Percentiles rank a stretch among this genome's conserved stretches.
Evolutionary conservation across 1,140 invertebrate species (phyloP).

Genomic region (Melitaea cinxia): DNA sequence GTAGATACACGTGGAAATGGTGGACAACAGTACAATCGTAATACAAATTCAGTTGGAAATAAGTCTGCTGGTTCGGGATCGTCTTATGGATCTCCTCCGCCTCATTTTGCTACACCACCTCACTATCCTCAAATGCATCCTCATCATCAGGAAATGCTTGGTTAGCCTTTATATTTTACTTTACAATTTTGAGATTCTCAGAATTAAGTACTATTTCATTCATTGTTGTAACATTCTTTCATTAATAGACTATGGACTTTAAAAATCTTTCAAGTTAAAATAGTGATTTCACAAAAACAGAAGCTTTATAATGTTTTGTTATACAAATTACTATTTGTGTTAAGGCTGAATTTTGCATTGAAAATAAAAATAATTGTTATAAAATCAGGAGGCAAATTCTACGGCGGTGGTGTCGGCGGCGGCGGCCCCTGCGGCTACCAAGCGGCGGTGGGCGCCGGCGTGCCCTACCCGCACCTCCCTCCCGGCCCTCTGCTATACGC

Average conservation of each 20-base stretch:
- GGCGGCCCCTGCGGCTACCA: slow-evolving; percentile 79
- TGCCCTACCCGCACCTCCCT: slow-evolving; percentile 74
- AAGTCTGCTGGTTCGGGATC: slow-evolving; percentile 69
- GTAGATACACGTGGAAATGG: slow-evolving; percentile 60
- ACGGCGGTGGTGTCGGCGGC: slow-evolving; percentile 74
- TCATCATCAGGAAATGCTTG: slow-evolving; percentile 74
- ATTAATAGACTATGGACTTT: too few species aligned
- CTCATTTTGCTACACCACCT: slow-evolving; percentile 68
- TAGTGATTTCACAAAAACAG: too few species aligned
- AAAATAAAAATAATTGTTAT: too few species aligned
- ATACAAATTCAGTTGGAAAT: slow-evolving; percentile 62
- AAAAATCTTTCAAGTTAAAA: too few species aligned
- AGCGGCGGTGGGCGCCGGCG: slow-evolving; percentile 69
- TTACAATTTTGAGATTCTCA: too few species aligned
- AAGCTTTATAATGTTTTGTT: too few species aligned
- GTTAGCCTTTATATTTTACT: slow-evolving; percentile 49
- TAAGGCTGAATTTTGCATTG: too few species aligned
- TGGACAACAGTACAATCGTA: slow-evolving; percentile 65
- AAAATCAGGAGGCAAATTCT: slow-evolving; percentile 73
- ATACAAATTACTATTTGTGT: too few species aligned
- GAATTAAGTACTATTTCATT: too few species aligned
- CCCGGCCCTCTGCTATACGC: slow-evolving; percentile 76
- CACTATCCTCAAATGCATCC: slow-evolving; percentile 73
- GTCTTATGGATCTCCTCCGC: slow-evolving; percentile 71
- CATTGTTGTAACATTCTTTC: too few species aligned